These are phyloP conservation scores for Astyanax mexicanus DNA, from an alignment of 2,797 vertebrate genomes.

Conservation along the genomic window DNA sequence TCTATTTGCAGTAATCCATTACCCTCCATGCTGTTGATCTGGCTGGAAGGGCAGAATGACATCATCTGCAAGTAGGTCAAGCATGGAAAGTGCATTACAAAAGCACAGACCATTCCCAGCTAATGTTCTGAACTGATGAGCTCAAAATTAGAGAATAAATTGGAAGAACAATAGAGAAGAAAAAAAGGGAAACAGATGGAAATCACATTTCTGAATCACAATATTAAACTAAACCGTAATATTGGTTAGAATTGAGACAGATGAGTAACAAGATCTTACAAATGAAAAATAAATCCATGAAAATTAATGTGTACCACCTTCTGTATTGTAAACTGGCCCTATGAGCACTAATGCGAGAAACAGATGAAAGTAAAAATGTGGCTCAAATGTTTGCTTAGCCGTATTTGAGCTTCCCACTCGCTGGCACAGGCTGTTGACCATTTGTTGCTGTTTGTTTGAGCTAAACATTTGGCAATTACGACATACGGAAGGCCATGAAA, in stretches of 20 bases:
- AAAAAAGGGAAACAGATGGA: background rate
- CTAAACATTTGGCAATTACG: conserved; percentile 38
- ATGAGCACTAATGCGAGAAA: background rate
- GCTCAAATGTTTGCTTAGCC: background rate
- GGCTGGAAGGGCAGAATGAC: background rate
- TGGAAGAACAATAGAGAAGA: background rate
- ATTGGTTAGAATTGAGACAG: background rate
- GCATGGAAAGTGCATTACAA: background rate
- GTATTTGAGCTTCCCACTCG: background rate
- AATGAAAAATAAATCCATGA: background rate
- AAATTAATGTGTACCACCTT: background rate
- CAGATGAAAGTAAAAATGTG: background rate
- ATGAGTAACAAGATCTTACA: background rate
- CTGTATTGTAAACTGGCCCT: too few species aligned
- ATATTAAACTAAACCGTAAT: background rate
- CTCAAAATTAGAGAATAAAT: background rate
- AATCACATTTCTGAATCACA: too few species aligned
- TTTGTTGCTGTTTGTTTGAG: conserved; percentile 45
- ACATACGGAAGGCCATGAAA: conserved; percentile 17
- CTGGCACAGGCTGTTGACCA: background rate
- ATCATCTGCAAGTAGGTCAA: background rate
- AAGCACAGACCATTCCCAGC: background rate
- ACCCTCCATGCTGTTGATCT: background rate
- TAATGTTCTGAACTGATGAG: background rate
- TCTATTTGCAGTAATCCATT: background rate